A percentile compares a stretch with the other conserved stretches of the same genome.
phyloP scores from a whole-genome alignment of 1,140 invertebrate genomes.

The Dinoponera quadriceps region DNA sequence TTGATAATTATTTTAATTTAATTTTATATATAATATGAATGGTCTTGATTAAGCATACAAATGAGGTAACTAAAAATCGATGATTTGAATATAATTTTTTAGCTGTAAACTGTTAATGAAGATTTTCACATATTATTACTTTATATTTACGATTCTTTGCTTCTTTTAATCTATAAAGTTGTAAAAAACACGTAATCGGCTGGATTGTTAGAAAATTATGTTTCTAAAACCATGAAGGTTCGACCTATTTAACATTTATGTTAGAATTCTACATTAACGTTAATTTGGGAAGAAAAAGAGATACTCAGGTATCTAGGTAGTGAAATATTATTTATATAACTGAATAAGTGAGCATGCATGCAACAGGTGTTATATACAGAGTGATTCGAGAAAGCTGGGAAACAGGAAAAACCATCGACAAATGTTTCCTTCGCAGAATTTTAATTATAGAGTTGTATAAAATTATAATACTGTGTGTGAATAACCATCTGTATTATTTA shows the following conservation, averaged over 20 bases:
- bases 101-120: background rate
- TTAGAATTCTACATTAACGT: conserved; percentile 1
- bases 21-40: background rate
- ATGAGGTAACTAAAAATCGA: background rate
- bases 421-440: conserved; percentile 11
- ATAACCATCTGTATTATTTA: background rate
- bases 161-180: conserved; percentile 5
- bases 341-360: background rate
- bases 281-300: background rate
- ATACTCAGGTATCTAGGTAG: conserved; percentile 9
- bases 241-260: conserved; percentile 1
- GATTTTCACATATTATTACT: conserved; percentile 5
- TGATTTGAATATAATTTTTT: conserved; percentile 8
- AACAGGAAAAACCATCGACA: conserved; percentile 1
- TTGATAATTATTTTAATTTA: conserved; percentile 16
- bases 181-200: background rate
- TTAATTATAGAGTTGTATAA: background rate
- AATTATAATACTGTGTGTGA: background rate
- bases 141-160: background rate
- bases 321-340: conserved; percentile 23
- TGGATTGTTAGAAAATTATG: conserved; percentile 3
- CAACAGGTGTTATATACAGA: background rate
- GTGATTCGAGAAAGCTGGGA: background rate
- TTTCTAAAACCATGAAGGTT: background rate
- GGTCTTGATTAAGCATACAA: background rate